A percentile compares a stretch with the other conserved stretches of the same genome.
Evolutionary conservation across 2,113 vertebrate genomes (phyloP).

Genomic region (Meriones unguiculatus): DNA sequence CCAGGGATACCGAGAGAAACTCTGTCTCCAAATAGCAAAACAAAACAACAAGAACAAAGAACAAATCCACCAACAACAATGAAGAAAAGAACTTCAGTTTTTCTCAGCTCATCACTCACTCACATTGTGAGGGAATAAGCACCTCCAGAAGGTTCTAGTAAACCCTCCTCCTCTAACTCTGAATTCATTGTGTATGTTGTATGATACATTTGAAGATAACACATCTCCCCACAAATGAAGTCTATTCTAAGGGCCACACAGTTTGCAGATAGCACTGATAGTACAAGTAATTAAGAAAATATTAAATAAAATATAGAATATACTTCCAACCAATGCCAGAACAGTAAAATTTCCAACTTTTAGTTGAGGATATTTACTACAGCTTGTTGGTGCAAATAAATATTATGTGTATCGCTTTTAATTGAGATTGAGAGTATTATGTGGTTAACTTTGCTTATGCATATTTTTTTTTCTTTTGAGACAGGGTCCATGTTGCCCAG

Average conservation of each 20-base stretch:
- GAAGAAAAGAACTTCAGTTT: slow-evolving; percentile 9
- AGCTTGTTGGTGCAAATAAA: neutral
- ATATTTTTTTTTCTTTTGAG: neutral
- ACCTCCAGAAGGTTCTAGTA: neutral
- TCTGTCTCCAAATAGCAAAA: neutral
- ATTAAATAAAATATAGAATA: neutral
- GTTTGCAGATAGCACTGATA: neutral
- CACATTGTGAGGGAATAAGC: slow-evolving; percentile 13
- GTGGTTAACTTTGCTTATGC: neutral
- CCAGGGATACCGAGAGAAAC: neutral
- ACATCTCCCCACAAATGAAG: accelerated
- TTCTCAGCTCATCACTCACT: slow-evolving; percentile 38
- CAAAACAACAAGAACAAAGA: no score
- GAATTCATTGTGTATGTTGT: neutral
- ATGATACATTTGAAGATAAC: neutral
- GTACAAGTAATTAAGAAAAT: neutral
- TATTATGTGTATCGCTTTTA: neutral
- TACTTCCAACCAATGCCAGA: neutral
- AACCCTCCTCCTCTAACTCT: neutral
- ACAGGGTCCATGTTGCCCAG: neutral
- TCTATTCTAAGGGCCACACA: neutral
- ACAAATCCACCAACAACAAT: neutral
- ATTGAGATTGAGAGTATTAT: neutral
- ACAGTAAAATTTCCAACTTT: neutral
- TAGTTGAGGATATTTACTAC: neutral